These are phyloP conservation scores for Chaunax sp. DNA, from an alignment of 2,797 vertebrate genomes.

Conservation along the genomic window DNA sequence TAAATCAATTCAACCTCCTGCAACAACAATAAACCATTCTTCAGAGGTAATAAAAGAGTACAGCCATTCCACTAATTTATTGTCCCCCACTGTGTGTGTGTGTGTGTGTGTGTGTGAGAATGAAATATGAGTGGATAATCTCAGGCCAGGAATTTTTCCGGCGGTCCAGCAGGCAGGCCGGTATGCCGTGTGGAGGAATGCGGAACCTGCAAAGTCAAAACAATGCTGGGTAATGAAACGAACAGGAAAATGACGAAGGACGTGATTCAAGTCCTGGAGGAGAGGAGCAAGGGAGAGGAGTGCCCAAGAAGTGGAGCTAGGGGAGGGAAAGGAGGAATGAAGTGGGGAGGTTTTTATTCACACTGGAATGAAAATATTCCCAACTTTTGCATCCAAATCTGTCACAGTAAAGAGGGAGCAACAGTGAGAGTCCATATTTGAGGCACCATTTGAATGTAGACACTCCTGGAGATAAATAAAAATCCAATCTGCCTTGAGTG, in stretches of 20 bases:
- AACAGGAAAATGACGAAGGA: conserved; percentile 48
- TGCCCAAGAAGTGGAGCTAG: conserved; percentile 31
- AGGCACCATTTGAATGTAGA: conserved; percentile 16
- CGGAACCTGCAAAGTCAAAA: conserved; percentile 71
- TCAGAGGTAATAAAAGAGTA: conserved; percentile 64
- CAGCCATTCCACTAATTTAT: conserved; percentile 68
- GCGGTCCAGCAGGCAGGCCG: conserved; percentile 60
- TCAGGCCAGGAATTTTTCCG: conserved; percentile 72
- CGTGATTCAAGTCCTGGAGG: conserved; percentile 33
- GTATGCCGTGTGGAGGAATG: conserved; percentile 72
- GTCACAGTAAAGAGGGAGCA: conserved; percentile 34
- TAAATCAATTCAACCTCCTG: conserved; percentile 62
- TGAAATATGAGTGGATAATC: conserved; percentile 79
- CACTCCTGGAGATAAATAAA: not conserved
- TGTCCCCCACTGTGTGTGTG: conserved; percentile 32
- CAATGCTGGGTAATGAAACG: conserved; percentile 57
- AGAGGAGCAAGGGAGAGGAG: conserved; percentile 46
- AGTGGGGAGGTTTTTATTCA: conserved; percentile 46
- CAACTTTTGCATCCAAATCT: conserved; percentile 46
- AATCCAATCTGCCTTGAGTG: not conserved
- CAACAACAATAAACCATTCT: conserved; percentile 72
- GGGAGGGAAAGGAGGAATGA: conserved; percentile 34
- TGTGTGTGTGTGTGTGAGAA: conserved; percentile 33
- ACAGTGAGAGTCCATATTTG: conserved; percentile 6
- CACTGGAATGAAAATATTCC: conserved; percentile 66